Conservation (phyloP, 1,140 invertebrate species). For the Batillaria attramentaria region DNA sequence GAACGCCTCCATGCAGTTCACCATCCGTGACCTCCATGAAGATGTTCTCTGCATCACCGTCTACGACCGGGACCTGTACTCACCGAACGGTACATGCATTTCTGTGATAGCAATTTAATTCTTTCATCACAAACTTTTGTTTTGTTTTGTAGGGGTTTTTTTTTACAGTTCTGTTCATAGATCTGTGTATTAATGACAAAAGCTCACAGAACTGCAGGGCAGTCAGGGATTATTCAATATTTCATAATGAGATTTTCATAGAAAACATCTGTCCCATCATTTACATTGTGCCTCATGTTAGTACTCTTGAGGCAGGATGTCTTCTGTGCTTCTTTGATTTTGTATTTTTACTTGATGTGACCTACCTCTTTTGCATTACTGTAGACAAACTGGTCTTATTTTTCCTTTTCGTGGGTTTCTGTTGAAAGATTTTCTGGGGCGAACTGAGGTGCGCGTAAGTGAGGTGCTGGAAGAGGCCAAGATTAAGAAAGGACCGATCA, state of each 20-base stretch:
- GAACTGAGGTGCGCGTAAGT: conserved; percentile 81
- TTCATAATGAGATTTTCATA: too few relatives aligned
- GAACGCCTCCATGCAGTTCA: conserved; percentile 89
- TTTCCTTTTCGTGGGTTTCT: conserved; percentile 33
- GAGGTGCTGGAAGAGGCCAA: conserved; percentile 79
- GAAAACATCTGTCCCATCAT: too few relatives aligned
- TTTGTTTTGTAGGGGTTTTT: too few relatives aligned
- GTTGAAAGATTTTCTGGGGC: conserved; percentile 82
- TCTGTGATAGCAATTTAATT: not conserved
- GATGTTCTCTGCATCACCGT: conserved; percentile 85
- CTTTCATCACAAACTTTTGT: too few relatives aligned
- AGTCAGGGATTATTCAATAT: too few relatives aligned
- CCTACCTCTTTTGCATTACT: too few relatives aligned
- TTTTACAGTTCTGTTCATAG: too few relatives aligned
- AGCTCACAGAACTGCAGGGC: too few relatives aligned
- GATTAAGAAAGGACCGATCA: conserved; percentile 78
- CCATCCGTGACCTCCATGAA: conserved; percentile 81
- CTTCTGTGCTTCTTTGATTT: not conserved
- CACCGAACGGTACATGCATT: conserved; percentile 80
- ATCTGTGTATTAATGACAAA: too few relatives aligned
- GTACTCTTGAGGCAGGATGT: too few relatives aligned
- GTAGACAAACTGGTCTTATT: not conserved
- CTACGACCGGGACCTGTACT: conserved; percentile 84
- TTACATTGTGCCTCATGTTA: too few relatives aligned
- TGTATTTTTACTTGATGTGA: not conserved